These are phyloP conservation scores for Melanophora roralis DNA, from an alignment of 2,888 invertebrate species.

Conservation along the genomic window DNA sequence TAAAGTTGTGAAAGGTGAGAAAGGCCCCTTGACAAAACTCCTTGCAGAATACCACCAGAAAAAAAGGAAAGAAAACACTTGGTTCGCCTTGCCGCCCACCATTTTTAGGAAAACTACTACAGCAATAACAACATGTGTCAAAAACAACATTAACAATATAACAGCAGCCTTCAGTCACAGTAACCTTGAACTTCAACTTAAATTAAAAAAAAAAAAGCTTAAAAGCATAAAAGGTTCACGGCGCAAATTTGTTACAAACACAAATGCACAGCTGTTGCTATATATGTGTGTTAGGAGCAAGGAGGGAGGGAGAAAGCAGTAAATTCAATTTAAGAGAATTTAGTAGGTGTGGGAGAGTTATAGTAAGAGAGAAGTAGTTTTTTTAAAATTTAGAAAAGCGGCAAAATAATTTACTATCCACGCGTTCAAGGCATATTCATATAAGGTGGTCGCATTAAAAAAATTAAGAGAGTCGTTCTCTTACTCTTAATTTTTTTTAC, in stretches of 20 bases:
- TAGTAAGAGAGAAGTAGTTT: neutral
- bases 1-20: neutral
- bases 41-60: neutral
- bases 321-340: neutral
- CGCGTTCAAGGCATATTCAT: too few species aligned
- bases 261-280: neutral
- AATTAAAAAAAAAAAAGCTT: constrained; percentile 45
- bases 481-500: too few species aligned
- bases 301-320: neutral
- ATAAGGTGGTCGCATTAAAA: constrained; percentile 36
- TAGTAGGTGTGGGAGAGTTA: constrained; percentile 2
- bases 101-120: neutral
- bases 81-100: neutral
- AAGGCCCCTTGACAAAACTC: neutral
- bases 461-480: too few species aligned
- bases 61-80: constrained; percentile 1
- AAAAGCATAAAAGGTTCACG: constrained; percentile 37
- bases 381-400: neutral
- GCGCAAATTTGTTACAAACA: constrained; percentile 25
- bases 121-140: constrained; percentile 41
- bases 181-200: constrained; percentile 74
- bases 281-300: too few species aligned
- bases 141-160: constrained; percentile 36
- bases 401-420: constrained; percentile 47
- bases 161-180: constrained; percentile 33